Base-by-base conservation (phyloP, 2,888 invertebrate genomes). In the Erpobdella octoculata region DNA sequence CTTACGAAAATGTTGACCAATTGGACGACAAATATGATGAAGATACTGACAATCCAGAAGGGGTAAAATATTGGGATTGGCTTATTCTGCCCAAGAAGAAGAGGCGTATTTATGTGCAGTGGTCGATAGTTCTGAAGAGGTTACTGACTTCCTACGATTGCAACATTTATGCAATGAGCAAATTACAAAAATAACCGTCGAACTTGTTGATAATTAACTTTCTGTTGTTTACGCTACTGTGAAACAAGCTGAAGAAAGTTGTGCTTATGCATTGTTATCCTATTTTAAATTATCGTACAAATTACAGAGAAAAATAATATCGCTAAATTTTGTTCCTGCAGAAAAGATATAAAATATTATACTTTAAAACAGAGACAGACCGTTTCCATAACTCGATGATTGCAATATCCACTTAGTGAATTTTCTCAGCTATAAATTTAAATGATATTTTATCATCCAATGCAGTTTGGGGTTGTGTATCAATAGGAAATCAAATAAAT, bases 361-460 rank as follows among this genome's bases (percentile, higher is more conserved):
- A 97, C 97, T 0, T 88, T 89, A 62, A 85, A 94, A 18, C 85
- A 97, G 1, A 87, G 94, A 0, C 92, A 97, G 84, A 94, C 97
- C 0, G 89, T 96, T 71, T 96, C 95, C 0, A 85, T 97, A 73
- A 96, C 92, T 0, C 87, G 98, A 31, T 87, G 92, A 73, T 85
- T 96, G 79, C 94, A 97, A 84, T 98, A 98, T 84, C 97, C 98
- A 0, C 85, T 98, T 0, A 88, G 95, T 74, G 98, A 98, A 83
- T 95, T 92, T 82, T 91, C 94, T 0, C 96, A 97, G 80, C 85
- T 98, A 0, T 97, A 95, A 82, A 92, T 98, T 76, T 85, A 98
- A 25, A 95, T 95, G 80, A 87, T 98, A 36, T 88, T 92, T 71
- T 95, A 92, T 81, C 95, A 98, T 83, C 87, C 91, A 0, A 83